These are phyloP conservation scores for Spongilla lacustris DNA, from an alignment of 37 sponge, comb jelly and placozoan species.

Conservation along the genomic window DNA sequence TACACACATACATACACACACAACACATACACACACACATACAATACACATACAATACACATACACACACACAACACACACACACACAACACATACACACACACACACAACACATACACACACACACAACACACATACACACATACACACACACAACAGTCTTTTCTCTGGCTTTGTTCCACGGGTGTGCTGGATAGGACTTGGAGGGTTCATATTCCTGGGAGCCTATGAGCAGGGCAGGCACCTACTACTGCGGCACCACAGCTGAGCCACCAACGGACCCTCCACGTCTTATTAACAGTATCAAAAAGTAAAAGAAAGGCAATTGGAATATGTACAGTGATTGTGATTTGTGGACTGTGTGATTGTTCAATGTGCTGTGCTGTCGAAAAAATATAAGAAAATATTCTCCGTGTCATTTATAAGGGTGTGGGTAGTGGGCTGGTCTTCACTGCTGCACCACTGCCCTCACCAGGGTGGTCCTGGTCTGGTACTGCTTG, in stretches of 20 bases:
- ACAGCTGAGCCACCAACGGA: not conserved
- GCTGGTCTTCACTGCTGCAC: not conserved
- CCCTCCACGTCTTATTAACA: not conserved
- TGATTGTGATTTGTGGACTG: not conserved
- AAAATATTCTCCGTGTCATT: not conserved
- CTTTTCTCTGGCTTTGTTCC: conserved; percentile 85
- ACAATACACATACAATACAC: no score
- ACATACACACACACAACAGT: conserved; percentile 19
- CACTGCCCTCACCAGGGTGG: not conserved
- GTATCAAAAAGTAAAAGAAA: not conserved
- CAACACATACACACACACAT: no score
- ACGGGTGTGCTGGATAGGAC: conserved; percentile 80
- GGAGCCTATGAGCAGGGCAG: conserved; percentile 85
- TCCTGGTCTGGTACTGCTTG: not conserved
- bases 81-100: no score
- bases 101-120: no score
- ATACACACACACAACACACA: no score
- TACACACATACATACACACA: no score
- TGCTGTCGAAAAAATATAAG: not conserved
- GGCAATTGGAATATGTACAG: not conserved
- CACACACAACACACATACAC: not conserved
- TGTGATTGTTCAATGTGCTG: not conserved
- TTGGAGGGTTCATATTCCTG: conserved; percentile 94
- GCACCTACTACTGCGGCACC: conserved; percentile 1
- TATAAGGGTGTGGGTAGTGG: not conserved